Evolutionary conservation across 1,140 invertebrate species (phyloP).

Genomic region (Habropoda laboriosa): DNA sequence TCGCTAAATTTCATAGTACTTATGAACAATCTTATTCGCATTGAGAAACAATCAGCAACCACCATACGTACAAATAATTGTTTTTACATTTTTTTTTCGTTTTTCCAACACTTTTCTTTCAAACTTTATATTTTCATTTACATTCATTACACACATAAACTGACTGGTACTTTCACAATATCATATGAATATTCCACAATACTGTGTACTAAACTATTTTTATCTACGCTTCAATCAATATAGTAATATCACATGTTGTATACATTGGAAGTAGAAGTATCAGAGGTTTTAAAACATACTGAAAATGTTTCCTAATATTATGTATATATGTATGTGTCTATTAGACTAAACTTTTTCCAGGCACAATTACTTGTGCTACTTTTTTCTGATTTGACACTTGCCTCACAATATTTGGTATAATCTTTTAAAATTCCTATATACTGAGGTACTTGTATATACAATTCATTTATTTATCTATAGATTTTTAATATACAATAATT

Average conservation of each 20-base stretch:
- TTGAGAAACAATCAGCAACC: conserved; percentile 50
- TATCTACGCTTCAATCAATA: conserved; percentile 36
- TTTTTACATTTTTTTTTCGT: conserved; percentile 15
- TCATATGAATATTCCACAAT: conserved; percentile 9
- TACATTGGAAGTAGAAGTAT: conserved; percentile 56
- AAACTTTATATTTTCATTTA: conserved; percentile 42
- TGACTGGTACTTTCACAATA: conserved; percentile 40
- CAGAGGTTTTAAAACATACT: conserved; percentile 44
- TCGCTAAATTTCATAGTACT: conserved; percentile 22
- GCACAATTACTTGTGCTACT: conserved; percentile 38
- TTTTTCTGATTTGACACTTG: conserved; percentile 42
- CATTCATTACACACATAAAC: conserved; percentile 32
- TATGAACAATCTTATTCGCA: conserved; percentile 36
- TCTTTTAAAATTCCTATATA: conserved; percentile 17
- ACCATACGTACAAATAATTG: conserved; percentile 52
- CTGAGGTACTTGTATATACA: conserved; percentile 51
- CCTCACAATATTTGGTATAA: conserved; percentile 57
- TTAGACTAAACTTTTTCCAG: conserved; percentile 48
- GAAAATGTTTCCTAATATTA: conserved; percentile 32
- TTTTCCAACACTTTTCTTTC: conserved; percentile 13
- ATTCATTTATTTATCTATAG: conserved; percentile 36
- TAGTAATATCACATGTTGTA: conserved; percentile 56
- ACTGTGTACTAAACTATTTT: conserved; percentile 33
- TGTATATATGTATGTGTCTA: conserved; percentile 14
- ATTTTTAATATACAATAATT: conserved; percentile 26